These are phyloP conservation scores for Pedetes capensis DNA, from an alignment of 2,113 vertebrate genomes.

Conservation along the genomic window DNA sequence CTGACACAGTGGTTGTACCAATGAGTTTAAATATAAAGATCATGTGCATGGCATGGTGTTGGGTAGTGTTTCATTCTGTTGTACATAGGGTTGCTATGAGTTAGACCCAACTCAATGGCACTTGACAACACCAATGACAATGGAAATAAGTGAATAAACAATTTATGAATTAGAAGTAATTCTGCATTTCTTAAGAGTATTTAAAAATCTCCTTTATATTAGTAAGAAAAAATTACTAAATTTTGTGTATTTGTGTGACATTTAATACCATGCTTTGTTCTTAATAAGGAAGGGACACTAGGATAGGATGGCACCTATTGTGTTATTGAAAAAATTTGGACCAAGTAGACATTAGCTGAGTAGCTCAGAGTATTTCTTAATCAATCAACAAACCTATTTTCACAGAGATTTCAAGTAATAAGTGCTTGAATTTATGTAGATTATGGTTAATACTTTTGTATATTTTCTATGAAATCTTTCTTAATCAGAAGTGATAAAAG, in stretches of 20 bases:
- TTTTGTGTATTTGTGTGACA: not conserved
- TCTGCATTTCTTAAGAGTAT: not conserved
- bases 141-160: not conserved
- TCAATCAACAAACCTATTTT: not conserved
- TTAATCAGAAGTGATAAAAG: not conserved
- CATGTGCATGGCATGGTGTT: too few species aligned
- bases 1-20: too few species aligned
- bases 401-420: not conserved
- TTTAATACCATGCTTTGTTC: not conserved
- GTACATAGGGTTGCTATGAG: too few species aligned
- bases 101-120: too few species aligned
- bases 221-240: not conserved
- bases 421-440: not conserved
- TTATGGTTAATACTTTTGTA: not conserved
- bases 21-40: too few species aligned
- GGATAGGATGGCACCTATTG: not conserved
- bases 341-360: not conserved
- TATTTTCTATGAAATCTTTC: conserved; percentile 17
- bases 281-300: not conserved
- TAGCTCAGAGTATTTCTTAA: not conserved
- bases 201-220: not conserved
- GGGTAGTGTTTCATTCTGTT: too few species aligned
- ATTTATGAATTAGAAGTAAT: not conserved
- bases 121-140: too few species aligned
- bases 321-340: not conserved